phyloP scores from a whole-genome alignment of 2,888 invertebrate species.

The Patella ulyssiponensis region DNA sequence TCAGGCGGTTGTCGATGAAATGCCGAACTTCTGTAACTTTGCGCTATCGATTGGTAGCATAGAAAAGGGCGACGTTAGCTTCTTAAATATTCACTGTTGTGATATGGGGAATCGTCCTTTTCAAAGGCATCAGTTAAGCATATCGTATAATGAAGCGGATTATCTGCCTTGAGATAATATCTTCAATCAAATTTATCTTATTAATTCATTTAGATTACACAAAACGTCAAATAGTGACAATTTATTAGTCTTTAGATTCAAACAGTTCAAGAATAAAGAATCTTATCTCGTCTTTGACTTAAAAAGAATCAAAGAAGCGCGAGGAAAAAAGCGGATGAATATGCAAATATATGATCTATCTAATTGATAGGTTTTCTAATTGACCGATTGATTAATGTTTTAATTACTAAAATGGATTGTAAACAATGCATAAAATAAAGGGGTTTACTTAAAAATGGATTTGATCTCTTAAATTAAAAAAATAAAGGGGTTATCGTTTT shows the following conservation, averaged over 20 bases:
- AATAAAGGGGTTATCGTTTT: too few species aligned
- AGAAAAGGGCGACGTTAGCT: too few species aligned
- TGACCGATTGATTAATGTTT: too few species aligned
- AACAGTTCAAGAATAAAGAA: background rate
- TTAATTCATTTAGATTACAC: conserved; percentile 2
- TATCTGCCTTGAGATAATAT: background rate
- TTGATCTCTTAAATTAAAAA: too few species aligned
- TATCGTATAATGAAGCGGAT: conserved; percentile 6
- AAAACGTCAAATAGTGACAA: background rate
- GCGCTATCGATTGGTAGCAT: background rate
- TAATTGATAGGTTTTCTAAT: too few species aligned
- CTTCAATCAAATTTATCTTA: conserved; percentile 9
- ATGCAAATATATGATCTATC: too few species aligned
- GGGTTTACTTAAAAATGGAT: too few species aligned
- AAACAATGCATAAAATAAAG: too few species aligned
- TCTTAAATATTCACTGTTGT: too few species aligned
- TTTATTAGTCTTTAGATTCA: conserved; percentile 7
- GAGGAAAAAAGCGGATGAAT: background rate
- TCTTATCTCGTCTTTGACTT: conserved; percentile 2
- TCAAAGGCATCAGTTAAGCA: background rate
- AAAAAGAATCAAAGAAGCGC: conserved; percentile 5
- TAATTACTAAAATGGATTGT: too few species aligned
- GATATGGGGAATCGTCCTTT: too few species aligned
- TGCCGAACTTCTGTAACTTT: conserved; percentile 1
- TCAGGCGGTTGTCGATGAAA: too few species aligned